phyloP scores from a whole-genome alignment of 2,113 vertebrate genomes.

The Odobenus rosmarus region DNA sequence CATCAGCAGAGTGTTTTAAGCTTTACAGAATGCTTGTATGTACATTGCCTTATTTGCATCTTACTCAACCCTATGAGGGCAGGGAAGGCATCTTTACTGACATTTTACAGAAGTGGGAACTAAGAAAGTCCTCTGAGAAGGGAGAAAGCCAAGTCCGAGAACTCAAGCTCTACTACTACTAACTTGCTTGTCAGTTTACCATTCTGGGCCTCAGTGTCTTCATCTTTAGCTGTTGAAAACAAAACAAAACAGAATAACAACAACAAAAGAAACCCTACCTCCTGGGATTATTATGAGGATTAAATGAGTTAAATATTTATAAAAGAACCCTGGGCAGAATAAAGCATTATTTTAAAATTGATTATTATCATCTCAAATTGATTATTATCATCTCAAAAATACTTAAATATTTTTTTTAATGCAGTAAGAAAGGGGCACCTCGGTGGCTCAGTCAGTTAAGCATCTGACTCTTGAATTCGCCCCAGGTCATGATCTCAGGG shows the following conservation, averaged over 20 bases:
- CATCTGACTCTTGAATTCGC: not conserved
- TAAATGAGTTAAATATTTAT: not conserved
- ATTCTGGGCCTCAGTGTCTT: not conserved
- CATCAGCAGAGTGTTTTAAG: not conserved
- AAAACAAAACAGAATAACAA: too few relatives aligned
- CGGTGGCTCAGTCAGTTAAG: not conserved
- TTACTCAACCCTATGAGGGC: not conserved
- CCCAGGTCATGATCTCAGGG: not conserved
- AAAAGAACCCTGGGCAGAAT: not conserved
- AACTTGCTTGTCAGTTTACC: not conserved
- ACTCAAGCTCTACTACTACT: not conserved
- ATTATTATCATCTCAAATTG: constrained; percentile 2
- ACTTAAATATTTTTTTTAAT: not conserved
- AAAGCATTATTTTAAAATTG: not conserved
- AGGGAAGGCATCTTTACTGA: not conserved
- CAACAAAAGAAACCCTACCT: not conserved
- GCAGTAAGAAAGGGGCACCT: not conserved
- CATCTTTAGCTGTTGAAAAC: not conserved
- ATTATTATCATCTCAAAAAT: not conserved
- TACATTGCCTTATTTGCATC: not conserved
- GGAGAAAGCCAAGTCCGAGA: not conserved
- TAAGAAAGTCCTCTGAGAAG: not conserved
- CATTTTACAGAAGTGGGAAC: not conserved
- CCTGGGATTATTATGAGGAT: not conserved
- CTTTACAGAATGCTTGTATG: not conserved